Conservation (phyloP, 2,888 invertebrate genomes). For the Trichogramma evanescens region DNA sequence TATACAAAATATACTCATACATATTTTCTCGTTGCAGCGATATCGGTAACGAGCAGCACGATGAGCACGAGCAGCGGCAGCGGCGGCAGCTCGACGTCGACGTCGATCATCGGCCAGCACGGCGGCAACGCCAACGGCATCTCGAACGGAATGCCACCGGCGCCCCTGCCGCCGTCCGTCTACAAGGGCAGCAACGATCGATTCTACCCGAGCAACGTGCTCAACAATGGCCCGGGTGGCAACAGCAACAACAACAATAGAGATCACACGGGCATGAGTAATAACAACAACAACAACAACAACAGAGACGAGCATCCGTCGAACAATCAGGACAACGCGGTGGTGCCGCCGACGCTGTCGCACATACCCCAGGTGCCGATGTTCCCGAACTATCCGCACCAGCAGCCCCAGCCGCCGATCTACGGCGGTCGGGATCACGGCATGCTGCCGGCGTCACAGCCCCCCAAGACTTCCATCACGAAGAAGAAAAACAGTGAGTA, state of each 20-base stretch:
- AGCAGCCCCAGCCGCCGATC: conserved; percentile 48
- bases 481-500: conserved; percentile 55
- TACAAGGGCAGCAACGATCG: conserved; percentile 45
- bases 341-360: conserved; percentile 53
- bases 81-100: conserved; percentile 38
- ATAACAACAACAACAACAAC: neutral
- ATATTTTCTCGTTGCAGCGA: conserved; percentile 40
- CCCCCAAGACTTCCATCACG: conserved; percentile 58
- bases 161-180: conserved; percentile 47
- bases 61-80: conserved; percentile 43
- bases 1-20: neutral
- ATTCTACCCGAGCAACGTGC: conserved; percentile 43
- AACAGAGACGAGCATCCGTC: conserved; percentile 33
- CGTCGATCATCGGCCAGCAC: conserved; percentile 35
- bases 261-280: neutral
- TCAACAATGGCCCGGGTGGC: conserved; percentile 37
- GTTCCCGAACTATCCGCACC: conserved; percentile 47
- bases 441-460: conserved; percentile 46
- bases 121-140: conserved; percentile 14
- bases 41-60: conserved; percentile 49
- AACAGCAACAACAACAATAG: conserved; percentile 36
- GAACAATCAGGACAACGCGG: conserved; percentile 5
- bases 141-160: conserved; percentile 31
- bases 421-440: conserved; percentile 33
- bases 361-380: conserved; percentile 46